These are phyloP conservation scores for Epinephelus malabaricus DNA, from an alignment of 2,797 vertebrate species.

Conservation along the genomic window DNA sequence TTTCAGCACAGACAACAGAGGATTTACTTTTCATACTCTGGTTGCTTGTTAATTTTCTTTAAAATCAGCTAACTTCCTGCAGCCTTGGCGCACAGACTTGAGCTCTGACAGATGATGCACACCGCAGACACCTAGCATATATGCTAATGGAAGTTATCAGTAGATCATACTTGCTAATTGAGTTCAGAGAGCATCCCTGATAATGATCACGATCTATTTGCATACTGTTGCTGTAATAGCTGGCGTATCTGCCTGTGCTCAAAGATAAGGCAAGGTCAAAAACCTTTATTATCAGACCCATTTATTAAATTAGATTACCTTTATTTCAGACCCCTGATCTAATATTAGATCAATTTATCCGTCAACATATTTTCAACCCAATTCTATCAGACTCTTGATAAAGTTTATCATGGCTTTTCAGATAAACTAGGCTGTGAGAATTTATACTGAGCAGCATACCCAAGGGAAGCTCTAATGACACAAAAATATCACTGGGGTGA, in stretches of 20 bases:
- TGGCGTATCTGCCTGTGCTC: constrained; percentile 60
- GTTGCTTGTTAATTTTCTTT: constrained; percentile 21
- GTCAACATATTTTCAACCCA: constrained; percentile 36
- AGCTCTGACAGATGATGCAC: constrained; percentile 41
- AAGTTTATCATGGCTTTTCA: constrained; percentile 21
- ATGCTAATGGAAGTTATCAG: constrained; percentile 85
- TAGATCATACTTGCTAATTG: constrained; percentile 85
- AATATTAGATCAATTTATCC: constrained; percentile 58
- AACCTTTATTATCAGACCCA: constrained; percentile 60
- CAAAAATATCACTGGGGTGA: constrained; percentile 62
- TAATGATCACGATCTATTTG: constrained; percentile 82
- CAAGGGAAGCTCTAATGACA: constrained; percentile 64
- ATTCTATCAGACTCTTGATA: constrained; percentile 18
- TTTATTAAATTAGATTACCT: constrained; percentile 78
- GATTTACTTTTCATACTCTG: constrained; percentile 17
- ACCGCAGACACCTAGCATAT: constrained; percentile 53
- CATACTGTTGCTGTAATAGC: constrained; percentile 74
- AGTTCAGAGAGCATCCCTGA: constrained; percentile 83
- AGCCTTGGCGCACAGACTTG: constrained; percentile 38
- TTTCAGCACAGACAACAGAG: constrained; percentile 29
- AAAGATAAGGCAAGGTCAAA: constrained; percentile 84
- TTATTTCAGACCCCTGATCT: constrained; percentile 67
- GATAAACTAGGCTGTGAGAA: constrained; percentile 20
- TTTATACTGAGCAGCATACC: constrained; percentile 38
- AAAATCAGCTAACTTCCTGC: constrained; percentile 42